These are phyloP conservation scores for Spizella passerina DNA, from an alignment of 2,797 vertebrate genomes.

Conservation along the genomic window DNA sequence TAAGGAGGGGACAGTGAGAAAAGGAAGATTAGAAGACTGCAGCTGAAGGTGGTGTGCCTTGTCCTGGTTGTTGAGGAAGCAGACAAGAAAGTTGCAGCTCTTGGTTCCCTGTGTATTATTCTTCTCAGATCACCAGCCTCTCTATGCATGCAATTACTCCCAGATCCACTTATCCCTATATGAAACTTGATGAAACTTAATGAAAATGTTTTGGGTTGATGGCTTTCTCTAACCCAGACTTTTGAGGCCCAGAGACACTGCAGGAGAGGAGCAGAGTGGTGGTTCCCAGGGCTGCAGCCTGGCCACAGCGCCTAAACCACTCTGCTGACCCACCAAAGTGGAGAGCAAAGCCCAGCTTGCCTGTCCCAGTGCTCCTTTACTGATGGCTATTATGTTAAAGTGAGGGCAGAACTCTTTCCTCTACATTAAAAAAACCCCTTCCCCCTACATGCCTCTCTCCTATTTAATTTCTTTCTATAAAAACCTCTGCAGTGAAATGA, in stretches of 20 bases:
- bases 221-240: neutral
- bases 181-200: neutral
- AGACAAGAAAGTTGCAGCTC: neutral
- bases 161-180: neutral
- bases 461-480: slow-evolving; percentile 46
- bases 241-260: neutral
- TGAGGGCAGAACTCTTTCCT: neutral
- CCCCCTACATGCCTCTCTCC: neutral
- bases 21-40: neutral
- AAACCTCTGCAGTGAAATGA: slow-evolving; percentile 42
- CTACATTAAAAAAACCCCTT: neutral
- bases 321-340: neutral
- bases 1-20: neutral
- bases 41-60: neutral
- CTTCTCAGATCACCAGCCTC: neutral
- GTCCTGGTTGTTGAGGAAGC: neutral
- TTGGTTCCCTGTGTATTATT: neutral
- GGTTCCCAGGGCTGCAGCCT: neutral
- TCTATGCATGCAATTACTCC: rapidly evolving
- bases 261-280: neutral
- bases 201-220: neutral
- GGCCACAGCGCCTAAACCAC: neutral
- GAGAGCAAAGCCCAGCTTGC: slow-evolving; percentile 8
- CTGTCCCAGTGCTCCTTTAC: neutral
- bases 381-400: neutral